A percentile compares a stretch with the other conserved stretches of the same genome.
Evolutionary conservation across 1,140 invertebrate genomes (phyloP).

Genomic region (Tetramorium simillimum): DNA sequence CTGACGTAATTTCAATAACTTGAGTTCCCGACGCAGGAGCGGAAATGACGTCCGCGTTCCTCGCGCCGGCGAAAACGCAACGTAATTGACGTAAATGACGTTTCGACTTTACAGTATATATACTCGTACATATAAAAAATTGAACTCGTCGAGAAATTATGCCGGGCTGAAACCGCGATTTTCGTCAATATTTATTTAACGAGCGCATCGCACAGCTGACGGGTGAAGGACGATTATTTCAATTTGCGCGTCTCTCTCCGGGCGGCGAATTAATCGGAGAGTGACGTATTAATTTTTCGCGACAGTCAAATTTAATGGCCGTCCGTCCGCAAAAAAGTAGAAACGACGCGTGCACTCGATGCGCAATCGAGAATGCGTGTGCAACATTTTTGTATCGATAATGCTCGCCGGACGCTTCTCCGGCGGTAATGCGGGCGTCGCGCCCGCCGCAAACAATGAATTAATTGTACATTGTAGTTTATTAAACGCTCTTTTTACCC

Average conservation of each 20-base stretch:
- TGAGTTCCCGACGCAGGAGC: background rate
- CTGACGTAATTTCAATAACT: slow-evolving; percentile 28
- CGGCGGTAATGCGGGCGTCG: background rate
- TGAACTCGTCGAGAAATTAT: background rate
- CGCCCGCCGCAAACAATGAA: slow-evolving; percentile 28
- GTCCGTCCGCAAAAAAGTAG: background rate
- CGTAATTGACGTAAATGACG: background rate
- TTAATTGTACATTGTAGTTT: slow-evolving; percentile 46
- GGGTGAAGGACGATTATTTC: slow-evolving; percentile 8
- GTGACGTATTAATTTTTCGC: slow-evolving; percentile 39
- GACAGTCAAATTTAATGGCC: slow-evolving; percentile 38
- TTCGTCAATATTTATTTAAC: slow-evolving; percentile 27
- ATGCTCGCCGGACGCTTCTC: background rate
- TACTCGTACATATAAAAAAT: background rate
- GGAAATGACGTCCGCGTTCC: background rate
- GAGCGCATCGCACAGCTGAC: background rate
- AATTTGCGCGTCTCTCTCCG: background rate
- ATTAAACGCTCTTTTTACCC: slow-evolving; percentile 45
- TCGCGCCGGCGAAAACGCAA: background rate
- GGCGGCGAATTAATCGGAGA: slow-evolving; percentile 29
- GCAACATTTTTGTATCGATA: slow-evolving; percentile 42
- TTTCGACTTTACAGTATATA: background rate
- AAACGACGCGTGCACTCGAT: slow-evolving; percentile 1
- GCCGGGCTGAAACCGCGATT: background rate
- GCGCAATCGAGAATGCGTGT: background rate